A percentile compares a stretch with the other conserved stretches of the same genome.
Evolutionary conservation across 1,140 invertebrate genomes (phyloP).

Genomic region (Chelonus insularis): DNA sequence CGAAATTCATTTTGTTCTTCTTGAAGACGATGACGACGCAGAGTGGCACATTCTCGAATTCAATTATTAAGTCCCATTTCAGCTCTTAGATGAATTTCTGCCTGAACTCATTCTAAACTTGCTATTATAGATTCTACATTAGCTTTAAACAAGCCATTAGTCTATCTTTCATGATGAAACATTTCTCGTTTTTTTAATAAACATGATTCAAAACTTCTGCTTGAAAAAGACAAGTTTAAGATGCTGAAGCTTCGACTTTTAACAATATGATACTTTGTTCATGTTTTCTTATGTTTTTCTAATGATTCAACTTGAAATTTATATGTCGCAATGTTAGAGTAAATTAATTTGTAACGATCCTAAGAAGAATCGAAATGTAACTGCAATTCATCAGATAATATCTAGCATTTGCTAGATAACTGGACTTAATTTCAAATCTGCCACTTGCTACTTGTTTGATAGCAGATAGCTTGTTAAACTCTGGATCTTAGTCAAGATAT

Average conservation of each 20-base stretch:
- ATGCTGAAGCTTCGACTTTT: constrained; percentile 72
- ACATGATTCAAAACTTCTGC: constrained; percentile 77
- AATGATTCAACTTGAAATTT: constrained; percentile 82
- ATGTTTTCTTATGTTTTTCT: constrained; percentile 84
- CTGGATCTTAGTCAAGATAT: constrained; percentile 71
- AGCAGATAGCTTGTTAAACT: constrained; percentile 76
- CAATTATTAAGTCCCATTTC: constrained; percentile 80
- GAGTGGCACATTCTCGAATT: constrained; percentile 76
- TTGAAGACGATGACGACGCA: constrained; percentile 74
- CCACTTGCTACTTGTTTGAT: constrained; percentile 96
- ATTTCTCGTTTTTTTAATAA: constrained; percentile 79
- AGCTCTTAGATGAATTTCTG: constrained; percentile 74
- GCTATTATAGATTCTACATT: constrained; percentile 82
- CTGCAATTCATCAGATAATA: constrained; percentile 97
- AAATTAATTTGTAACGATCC: constrained; percentile 79
- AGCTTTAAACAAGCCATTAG: constrained; percentile 74
- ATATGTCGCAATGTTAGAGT: constrained; percentile 76
- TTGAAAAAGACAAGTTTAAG: constrained; percentile 72
- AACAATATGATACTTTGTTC: constrained; percentile 81
- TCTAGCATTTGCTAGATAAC: constrained; percentile 95
- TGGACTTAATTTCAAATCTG: constrained; percentile 96
- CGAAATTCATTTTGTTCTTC: constrained; percentile 78
- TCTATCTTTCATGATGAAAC: constrained; percentile 73
- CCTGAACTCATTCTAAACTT: constrained; percentile 80
- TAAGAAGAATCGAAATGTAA: constrained; percentile 60